Evolutionary conservation across 2,797 vertebrate species (phyloP).

Genomic region (Propithecus perrieri): DNA sequence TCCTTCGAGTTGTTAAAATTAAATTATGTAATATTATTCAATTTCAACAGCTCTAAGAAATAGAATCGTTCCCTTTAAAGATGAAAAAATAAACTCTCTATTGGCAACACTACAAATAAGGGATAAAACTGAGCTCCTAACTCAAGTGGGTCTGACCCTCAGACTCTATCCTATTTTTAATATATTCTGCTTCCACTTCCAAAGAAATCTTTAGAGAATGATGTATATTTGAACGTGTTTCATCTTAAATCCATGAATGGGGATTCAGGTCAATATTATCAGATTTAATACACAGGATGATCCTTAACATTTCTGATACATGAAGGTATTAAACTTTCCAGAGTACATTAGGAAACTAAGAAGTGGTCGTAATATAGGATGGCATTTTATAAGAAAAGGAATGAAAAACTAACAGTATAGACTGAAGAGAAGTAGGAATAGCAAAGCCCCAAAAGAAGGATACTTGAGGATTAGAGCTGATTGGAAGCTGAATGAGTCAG

Average conservation of each 20-base stretch:
- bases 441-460: background rate
- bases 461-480: background rate
- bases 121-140: background rate
- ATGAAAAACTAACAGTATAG: background rate
- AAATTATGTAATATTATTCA: background rate
- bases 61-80: background rate
- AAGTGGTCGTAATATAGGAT: background rate
- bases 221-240: background rate
- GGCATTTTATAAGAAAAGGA: background rate
- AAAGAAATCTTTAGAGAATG: background rate
- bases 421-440: background rate
- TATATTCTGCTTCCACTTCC: background rate
- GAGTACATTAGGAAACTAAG: background rate
- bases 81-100: background rate
- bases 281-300: background rate
- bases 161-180: background rate
- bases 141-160: background rate
- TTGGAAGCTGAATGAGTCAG: background rate
- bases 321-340: constrained; percentile 18
- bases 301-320: background rate
- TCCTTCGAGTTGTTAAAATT: too few species aligned
- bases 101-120: background rate
- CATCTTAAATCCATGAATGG: background rate
- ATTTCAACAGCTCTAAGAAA: background rate
- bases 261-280: background rate